A percentile compares a stretch with the other conserved stretches of the same genome.
phyloP scores from a whole-genome alignment of 1,140 invertebrate species.

The Listronotus bonariensis region DNA sequence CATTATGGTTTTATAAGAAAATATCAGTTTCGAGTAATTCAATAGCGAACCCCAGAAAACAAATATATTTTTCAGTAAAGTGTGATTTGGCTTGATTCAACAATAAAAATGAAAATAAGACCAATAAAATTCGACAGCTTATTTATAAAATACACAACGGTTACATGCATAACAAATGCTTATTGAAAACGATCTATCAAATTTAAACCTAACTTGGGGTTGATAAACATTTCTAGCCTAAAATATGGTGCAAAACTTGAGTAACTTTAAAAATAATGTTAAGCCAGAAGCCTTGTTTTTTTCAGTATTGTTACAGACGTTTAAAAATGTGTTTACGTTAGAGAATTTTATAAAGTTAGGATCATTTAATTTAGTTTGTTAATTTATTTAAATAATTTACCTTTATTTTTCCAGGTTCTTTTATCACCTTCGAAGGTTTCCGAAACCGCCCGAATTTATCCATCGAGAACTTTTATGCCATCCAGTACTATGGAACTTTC shows the following conservation, averaged over 20 bases:
- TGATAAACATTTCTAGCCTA: slow-evolving; percentile 21
- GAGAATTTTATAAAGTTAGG: no score
- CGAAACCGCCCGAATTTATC: no score
- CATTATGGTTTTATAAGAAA: slow-evolving; percentile 14
- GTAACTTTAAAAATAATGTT: no score
- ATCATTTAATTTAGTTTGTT: no score
- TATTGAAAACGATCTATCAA: slow-evolving; percentile 45
- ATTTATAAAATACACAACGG: slow-evolving; percentile 42
- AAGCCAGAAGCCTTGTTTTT: no score
- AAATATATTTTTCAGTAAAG: slow-evolving; percentile 22
- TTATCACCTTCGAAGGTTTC: no score
- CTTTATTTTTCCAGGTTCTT: no score
- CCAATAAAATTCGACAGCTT: slow-evolving; percentile 44
- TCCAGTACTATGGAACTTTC: no score
- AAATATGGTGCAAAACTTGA: slow-evolving; percentile 9
- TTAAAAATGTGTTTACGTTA: no score
- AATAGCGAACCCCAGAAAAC: slow-evolving; percentile 4
- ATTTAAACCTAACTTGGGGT: slow-evolving; percentile 5
- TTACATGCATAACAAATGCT: slow-evolving; percentile 40
- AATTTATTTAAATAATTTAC: no score
- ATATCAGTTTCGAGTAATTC: slow-evolving; percentile 18
- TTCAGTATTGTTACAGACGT: no score
- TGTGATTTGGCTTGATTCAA: slow-evolving; percentile 33
- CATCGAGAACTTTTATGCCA: no score
- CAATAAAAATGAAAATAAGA: slow-evolving; percentile 44